Evolutionary conservation across 2,113 vertebrate genomes (phyloP).

Genomic region (Dissostichus mawsoni): DNA sequence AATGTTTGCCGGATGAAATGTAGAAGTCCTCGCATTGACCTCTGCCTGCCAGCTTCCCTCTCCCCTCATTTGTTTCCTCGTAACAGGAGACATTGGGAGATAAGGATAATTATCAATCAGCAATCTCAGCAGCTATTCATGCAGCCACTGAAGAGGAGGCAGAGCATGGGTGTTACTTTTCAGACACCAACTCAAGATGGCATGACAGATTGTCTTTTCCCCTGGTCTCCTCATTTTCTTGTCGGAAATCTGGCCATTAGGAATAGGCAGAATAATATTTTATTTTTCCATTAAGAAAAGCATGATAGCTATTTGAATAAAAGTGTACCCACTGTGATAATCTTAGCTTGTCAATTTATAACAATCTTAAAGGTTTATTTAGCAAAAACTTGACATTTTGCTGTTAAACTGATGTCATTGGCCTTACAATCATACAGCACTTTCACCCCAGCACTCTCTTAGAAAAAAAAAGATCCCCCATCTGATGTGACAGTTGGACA

Average conservation of each 20-base stretch:
- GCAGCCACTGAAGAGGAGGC: slow-evolving; percentile 55
- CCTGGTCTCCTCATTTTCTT: slow-evolving; percentile 25
- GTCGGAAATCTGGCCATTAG: neutral
- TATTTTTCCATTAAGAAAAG: neutral
- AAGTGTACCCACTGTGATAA: neutral
- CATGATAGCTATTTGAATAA: neutral
- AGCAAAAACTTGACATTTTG: slow-evolving; percentile 55
- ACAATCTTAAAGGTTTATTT: neutral
- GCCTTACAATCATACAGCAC: slow-evolving; percentile 29
- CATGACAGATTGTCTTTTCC: slow-evolving; percentile 43
- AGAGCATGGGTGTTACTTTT: slow-evolving; percentile 62
- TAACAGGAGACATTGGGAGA: slow-evolving; percentile 80
- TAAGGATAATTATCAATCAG: slow-evolving; percentile 82
- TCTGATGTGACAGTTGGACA: slow-evolving; percentile 68
- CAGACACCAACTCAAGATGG: slow-evolving; percentile 64
- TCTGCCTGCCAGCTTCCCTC: slow-evolving; percentile 73
- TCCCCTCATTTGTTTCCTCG: slow-evolving; percentile 77
- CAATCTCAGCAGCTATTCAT: slow-evolving; percentile 79
- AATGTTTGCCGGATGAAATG: slow-evolving; percentile 74
- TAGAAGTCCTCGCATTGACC: slow-evolving; percentile 80
- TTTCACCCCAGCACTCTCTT: slow-evolving; percentile 17
- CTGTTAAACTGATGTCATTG: slow-evolving; percentile 43
- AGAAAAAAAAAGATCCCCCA: slow-evolving; percentile 44
- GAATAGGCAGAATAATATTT: slow-evolving; percentile 7
- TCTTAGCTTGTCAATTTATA: neutral